phyloP scores from a whole-genome alignment of 2,888 invertebrate genomes.

The Ormyrus labotus region DNA sequence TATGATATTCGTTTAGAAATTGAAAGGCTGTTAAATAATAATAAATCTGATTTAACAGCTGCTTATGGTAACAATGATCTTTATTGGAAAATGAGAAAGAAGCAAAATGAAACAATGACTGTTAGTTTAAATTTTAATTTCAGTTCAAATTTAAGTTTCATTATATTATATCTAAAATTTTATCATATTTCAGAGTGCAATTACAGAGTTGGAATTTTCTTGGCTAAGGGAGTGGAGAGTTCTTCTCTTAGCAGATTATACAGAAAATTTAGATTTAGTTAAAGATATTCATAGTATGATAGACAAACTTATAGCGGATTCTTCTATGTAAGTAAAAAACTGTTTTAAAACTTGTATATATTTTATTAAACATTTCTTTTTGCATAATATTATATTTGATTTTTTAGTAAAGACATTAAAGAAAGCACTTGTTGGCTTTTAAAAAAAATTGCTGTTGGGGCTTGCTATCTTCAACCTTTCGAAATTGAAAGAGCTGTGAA shows the following conservation, averaged over 20 bases:
- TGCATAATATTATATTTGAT: constrained; percentile 19
- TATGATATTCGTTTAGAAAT: constrained; percentile 71
- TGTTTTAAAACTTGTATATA: constrained; percentile 25
- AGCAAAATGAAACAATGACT: constrained; percentile 69
- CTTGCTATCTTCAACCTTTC: constrained; percentile 69
- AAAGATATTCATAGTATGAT: constrained; percentile 77
- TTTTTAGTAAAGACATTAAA: constrained; percentile 62
- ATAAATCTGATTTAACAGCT: constrained; percentile 66
- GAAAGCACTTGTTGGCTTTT: constrained; percentile 73
- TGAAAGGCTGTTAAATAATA: constrained; percentile 64
- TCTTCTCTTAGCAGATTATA: constrained; percentile 80
- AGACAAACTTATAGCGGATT: constrained; percentile 76
- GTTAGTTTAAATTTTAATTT: constrained; percentile 59
- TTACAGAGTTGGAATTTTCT: constrained; percentile 79
- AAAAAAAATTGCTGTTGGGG: constrained; percentile 74
- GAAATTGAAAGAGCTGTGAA: constrained; percentile 75
- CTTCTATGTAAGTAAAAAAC: constrained; percentile 46
- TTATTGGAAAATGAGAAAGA: constrained; percentile 72
- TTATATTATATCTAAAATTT: not conserved
- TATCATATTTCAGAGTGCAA: constrained; percentile 76
- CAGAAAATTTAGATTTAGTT: constrained; percentile 74
- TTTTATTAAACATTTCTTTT: constrained; percentile 68
- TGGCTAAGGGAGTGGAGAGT: constrained; percentile 83
- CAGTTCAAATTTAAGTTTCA: constrained; percentile 3
- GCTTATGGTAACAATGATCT: constrained; percentile 63